Evolutionary conservation across 2,797 vertebrate species (phyloP), one percentile per base, ranked within the genome.

Genomic region (Aythya fuligula): DNA sequence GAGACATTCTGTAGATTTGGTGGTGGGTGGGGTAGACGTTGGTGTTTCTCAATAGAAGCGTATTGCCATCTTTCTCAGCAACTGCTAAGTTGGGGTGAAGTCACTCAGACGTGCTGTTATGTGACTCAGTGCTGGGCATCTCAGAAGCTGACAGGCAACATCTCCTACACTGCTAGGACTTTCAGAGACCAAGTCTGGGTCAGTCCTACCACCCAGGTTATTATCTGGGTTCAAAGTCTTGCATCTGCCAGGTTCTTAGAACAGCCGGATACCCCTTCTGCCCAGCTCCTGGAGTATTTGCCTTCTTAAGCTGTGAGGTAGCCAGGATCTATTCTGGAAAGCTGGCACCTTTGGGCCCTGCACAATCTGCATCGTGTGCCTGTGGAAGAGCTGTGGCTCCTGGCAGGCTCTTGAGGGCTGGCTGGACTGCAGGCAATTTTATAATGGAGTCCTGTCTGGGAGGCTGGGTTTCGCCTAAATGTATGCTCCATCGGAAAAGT

Each of bases 11-110:
- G 32, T 41, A 74, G 53, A 27, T 74, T 38, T 67, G 51, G 6
- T 2, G 2, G 6, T 2, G 3, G 32, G 34, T 11, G 3, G 3
- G 25, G 10, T 81, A 25, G 75, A 21, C 4, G 2, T 24, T 5
- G 10, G 8, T 67, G 36, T 39, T 86, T 73, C 56, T 73, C 56
- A 32, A 11, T 9, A 47, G 34, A 75, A 86, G 11, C 13, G 1
- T 47, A 6, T 79, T 39, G 19, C 60, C 67, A 24, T 43, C 20
- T 79, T 88, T 71, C 61, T 69, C 22, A 45, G 45, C 0, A 3
- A 21, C 36, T 93, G 20, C 45, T 36, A 14, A 56, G 21, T 2
- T 83, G 56, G 4, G 24, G 11, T 36, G 49, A 32, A 65, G 39
- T 54, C 17, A 6, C 79, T 69, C 34, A 71, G 36, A 71, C 18